Evolutionary conservation across 1,140 invertebrate genomes (phyloP).

Genomic region (Diorhabda elongata): DNA sequence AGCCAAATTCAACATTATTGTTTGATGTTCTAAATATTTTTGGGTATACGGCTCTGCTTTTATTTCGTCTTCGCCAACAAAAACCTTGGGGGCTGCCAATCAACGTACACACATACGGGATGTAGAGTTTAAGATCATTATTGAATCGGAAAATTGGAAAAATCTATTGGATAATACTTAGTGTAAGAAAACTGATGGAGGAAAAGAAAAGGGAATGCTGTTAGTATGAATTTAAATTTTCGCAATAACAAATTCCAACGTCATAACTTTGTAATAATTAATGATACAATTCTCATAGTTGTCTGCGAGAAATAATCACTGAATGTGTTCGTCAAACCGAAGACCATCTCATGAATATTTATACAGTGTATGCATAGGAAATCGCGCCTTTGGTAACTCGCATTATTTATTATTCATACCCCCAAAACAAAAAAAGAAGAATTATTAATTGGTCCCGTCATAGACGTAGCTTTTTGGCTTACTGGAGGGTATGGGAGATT

Average conservation of each 20-base stretch:
- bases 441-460: slow-evolving; percentile 28
- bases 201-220: neutral
- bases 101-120: slow-evolving; percentile 10
- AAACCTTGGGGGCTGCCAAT: slow-evolving; percentile 4
- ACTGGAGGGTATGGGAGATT: neutral
- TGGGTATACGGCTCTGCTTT: neutral
- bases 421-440: slow-evolving; percentile 26
- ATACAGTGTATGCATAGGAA: slow-evolving; percentile 35
- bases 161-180: slow-evolving; percentile 8
- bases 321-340: slow-evolving; percentile 35
- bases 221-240: neutral
- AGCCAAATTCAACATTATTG: no score
- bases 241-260: neutral
- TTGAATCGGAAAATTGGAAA: slow-evolving; percentile 16
- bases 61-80: neutral
- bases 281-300: slow-evolving; percentile 25
- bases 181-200: slow-evolving; percentile 6
- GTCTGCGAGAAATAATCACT: slow-evolving; percentile 35
- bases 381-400: slow-evolving; percentile 34
- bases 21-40: no score
- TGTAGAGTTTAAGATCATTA: slow-evolving; percentile 26
- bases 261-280: slow-evolving; percentile 4
- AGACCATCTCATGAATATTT: slow-evolving; percentile 36
- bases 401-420: slow-evolving; percentile 34
- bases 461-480: slow-evolving; percentile 7